Conservation (phyloP, 2,113 vertebrate genomes). For the Anser cygnoides region DNA sequence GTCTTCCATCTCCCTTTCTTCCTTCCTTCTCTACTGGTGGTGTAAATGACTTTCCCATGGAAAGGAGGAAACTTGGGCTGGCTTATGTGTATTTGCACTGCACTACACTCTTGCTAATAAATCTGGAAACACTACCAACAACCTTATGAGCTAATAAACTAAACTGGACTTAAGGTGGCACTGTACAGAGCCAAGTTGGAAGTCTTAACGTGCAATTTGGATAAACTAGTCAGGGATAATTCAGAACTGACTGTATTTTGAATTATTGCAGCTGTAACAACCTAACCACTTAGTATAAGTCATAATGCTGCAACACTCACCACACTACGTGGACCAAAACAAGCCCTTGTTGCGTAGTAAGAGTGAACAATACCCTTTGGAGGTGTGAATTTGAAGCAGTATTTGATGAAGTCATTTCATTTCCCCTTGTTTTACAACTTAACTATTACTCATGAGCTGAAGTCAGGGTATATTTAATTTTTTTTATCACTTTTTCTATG, state of each 20-base stretch:
- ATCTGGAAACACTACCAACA: neutral
- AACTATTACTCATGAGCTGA: neutral
- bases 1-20: neutral
- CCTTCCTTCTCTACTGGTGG: neutral
- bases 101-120: neutral
- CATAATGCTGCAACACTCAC: neutral
- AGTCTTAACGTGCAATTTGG: neutral
- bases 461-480: neutral
- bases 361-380: neutral
- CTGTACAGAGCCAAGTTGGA: neutral
- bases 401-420: neutral
- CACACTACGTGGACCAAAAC: neutral
- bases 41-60: neutral
- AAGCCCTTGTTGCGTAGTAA: neutral
- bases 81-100: neutral
- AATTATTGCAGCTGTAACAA: conserved; percentile 13
- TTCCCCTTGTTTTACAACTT: conserved; percentile 18
- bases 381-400: neutral
- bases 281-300: neutral
- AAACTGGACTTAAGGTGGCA: neutral
- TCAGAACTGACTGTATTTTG: neutral
- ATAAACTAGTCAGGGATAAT: neutral
- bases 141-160: neutral
- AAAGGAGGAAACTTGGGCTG: neutral
- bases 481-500: neutral